Base-by-base conservation (phyloP, 2,797 vertebrate genomes). In the Fratercula arctica region DNA sequence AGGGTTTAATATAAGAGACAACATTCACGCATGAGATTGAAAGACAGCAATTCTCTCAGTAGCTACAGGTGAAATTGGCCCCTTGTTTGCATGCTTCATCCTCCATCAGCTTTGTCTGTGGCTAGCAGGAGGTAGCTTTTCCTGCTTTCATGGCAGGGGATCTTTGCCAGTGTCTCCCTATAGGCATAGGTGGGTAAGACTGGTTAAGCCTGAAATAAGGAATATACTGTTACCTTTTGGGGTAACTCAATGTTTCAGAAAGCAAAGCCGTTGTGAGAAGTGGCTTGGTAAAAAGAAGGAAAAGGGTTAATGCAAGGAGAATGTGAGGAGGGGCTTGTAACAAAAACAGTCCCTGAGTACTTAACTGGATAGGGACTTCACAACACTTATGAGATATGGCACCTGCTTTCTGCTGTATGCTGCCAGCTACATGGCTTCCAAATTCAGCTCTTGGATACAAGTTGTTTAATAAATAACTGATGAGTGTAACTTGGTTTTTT, bases 1-100 rank as follows among this genome's bases (percentile, higher is more conserved):
- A 66, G 39, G 13, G 4, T 63, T 94, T 68, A 35, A 6, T 85
- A 21, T 29, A 41, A 41, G 70, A n/a, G 19, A 10, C 53, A 35
- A 29, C 5, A 6, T 48, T 56, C 3, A 14, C 1, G 2, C 83
- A 73, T 57, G 48, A 69, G 37, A 23, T 35, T 0, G 0, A 60
- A 85, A 57, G 51, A 31, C 14, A 41, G 33, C 29, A 28, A 4
- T 84, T 83, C n/a, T 69, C 15, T 78, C 35, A 26, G 24, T 77
- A 60, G 39, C 69, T 90, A 15, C 35, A 51, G 61, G 60, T 92
- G 64, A 73, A 87, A 90, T 25, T 85, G 39, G 6, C 29, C 35
- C 39, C 26, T 81, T 68, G 6, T 76, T 81, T 82, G 67, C 72
- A 41, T 77, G 31, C 21, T 57, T 92, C 26, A 50, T 80, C 46